Percentiles rank a stretch among this genome's conserved stretches.
phyloP scores from a whole-genome alignment of 2,113 vertebrate species.

The Brachyhypopomus occidentalis region DNA sequence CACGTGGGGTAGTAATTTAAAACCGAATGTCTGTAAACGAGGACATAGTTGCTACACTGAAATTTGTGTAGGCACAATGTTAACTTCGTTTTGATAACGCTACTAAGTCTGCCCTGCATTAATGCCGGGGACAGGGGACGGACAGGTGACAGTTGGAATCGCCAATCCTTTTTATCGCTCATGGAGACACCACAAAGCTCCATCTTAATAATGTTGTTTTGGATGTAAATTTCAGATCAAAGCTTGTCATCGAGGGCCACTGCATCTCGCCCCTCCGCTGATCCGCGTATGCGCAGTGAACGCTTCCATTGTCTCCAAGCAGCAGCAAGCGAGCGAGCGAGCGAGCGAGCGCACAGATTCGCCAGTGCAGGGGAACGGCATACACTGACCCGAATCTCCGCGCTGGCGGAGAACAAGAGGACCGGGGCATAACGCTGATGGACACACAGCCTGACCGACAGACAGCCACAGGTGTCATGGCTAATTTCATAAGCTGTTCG shows the following conservation, averaged over 20 bases:
- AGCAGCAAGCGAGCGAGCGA: constrained; percentile 37
- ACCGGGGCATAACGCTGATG: constrained; percentile 44
- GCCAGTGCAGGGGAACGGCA: constrained; percentile 61
- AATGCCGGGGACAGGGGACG: too few relatives aligned
- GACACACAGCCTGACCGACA: constrained; percentile 53
- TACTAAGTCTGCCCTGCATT: too few relatives aligned
- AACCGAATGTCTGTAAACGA: too few relatives aligned
- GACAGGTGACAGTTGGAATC: background rate
- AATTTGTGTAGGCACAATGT: background rate
- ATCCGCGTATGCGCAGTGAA: constrained; percentile 74
- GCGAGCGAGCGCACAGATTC: constrained; percentile 35
- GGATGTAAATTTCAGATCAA: constrained; percentile 20
- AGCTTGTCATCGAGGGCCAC: background rate
- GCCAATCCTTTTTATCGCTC: background rate
- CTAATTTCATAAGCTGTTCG: constrained; percentile 60
- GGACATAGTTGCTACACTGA: too few relatives aligned
- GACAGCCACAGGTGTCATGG: constrained; percentile 73
- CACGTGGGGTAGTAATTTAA: constrained; percentile 21
- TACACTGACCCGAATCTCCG: constrained; percentile 66
- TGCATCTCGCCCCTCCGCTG: constrained; percentile 55
- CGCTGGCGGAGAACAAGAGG: constrained; percentile 42
- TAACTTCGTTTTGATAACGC: background rate
- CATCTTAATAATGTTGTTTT: constrained; percentile 22
- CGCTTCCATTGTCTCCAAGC: constrained; percentile 70
- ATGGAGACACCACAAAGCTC: constrained; percentile 2